These are phyloP conservation scores for Tursiops truncatus DNA, from an alignment of 2,113 vertebrate species.

Conservation along the genomic window DNA sequence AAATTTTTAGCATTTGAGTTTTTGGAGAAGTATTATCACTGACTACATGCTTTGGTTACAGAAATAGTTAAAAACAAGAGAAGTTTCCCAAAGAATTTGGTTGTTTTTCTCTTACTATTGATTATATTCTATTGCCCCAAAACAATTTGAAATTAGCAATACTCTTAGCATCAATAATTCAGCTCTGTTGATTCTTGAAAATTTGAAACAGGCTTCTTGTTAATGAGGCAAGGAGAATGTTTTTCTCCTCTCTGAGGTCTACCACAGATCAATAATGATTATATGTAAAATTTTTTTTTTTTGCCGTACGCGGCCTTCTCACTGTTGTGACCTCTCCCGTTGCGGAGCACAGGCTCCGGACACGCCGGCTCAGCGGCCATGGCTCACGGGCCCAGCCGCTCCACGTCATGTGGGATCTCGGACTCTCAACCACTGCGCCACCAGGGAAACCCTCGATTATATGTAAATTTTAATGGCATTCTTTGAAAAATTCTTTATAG, in stretches of 20 bases:
- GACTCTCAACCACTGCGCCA: too few species aligned
- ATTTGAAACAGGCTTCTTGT: not conserved
- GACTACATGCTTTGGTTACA: not conserved
- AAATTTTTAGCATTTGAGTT: not conserved
- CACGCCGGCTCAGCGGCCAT: too few species aligned
- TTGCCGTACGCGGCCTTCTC: too few species aligned
- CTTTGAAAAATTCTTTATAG: constrained; percentile 22
- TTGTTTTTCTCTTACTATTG: not conserved
- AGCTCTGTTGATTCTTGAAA: not conserved
- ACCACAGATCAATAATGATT: not conserved
- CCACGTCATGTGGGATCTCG: too few species aligned
- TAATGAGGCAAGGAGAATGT: not conserved
- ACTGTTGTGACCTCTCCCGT: too few species aligned
- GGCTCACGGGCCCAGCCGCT: too few species aligned
- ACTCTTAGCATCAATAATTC: not conserved
- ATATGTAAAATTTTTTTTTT: not conserved
- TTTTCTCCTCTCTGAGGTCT: not conserved
- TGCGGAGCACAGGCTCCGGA: too few species aligned
- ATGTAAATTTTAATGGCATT: not conserved
- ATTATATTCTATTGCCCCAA: not conserved
- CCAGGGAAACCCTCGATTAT: not conserved
- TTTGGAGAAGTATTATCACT: constrained; percentile 12
- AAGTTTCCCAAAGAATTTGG: not conserved
- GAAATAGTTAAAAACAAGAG: not conserved
- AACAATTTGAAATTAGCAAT: constrained; percentile 21